Evolutionary conservation across 2,113 vertebrate genomes (phyloP).

Genomic region (Brachionichthys hirsutus): DNA sequence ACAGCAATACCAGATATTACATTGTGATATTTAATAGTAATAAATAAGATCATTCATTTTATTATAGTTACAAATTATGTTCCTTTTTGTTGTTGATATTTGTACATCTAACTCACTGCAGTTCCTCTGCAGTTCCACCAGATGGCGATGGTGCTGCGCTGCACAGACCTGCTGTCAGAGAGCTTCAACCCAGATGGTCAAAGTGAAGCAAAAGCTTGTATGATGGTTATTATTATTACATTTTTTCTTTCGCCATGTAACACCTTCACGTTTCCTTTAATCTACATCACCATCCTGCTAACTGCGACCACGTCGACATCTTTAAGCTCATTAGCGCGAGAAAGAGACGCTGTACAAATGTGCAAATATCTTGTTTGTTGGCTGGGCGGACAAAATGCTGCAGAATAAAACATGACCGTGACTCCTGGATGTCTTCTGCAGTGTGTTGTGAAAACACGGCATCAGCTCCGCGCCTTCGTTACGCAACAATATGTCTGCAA

Average conservation of each 20-base stretch:
- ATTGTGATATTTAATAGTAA: too few relatives aligned
- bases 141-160: conserved; percentile 60
- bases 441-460: neutral
- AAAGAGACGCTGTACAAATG: conserved; percentile 15
- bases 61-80: too few relatives aligned
- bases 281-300: conserved; percentile 37
- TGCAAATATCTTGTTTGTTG: conserved; percentile 27
- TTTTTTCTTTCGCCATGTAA: conserved; percentile 24
- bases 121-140: conserved; percentile 45
- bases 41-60: too few relatives aligned
- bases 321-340: conserved; percentile 44
- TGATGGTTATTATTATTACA: too few relatives aligned
- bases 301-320: conserved; percentile 20
- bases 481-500: conserved; percentile 8
- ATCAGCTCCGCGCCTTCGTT: neutral
- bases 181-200: conserved; percentile 41
- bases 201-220: conserved; percentile 25
- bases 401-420: conserved; percentile 4
- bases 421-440: conserved; percentile 1
- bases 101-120: neutral
- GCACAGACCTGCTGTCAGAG: conserved; percentile 11
- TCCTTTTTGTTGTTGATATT: neutral
- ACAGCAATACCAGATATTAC: neutral
- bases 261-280: conserved; percentile 32
- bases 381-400: neutral